Evolutionary conservation across 1,140 invertebrate species (phyloP), one percentile per base, ranked within the genome.

Genomic region (Drosophila carrolli): DNA sequence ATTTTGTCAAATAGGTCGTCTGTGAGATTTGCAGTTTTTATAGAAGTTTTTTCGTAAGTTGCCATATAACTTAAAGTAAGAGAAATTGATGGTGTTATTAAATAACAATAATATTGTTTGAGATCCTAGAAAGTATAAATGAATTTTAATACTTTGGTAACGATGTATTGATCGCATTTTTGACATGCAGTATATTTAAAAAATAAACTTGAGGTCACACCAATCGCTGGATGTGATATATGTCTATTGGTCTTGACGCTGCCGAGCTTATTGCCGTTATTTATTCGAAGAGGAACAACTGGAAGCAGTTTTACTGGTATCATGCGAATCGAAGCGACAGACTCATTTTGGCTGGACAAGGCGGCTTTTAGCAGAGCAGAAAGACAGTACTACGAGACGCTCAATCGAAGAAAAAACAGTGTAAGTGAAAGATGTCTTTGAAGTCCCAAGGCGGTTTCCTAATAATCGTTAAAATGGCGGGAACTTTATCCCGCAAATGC

Each of bases 271-370:
- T 6, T 35, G 27, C 29, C 47, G 27, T 51, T 35, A 53, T 10
- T 48, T 5, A 19, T 53, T 23, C 2, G 5, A 51, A 51, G 43
- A 13, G 3, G 13, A 10, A 35, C 8, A 35, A 16, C 9, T 1
- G 2, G 0, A 16, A 37, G 2, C 14, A 58, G 7, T 38, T 19
- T 16, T 10, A 8, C 9, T 11, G 54, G 32, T 8, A 58, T 5
- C 4, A 86, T 86, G 82, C 35, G 43, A 44, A 63, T 78, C 38
- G 76, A 84, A 67, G 43, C 59, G 0, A 16, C 23, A n/a, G 61
- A 84, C 10, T 53, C 67, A 4, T 84, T 74, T 59, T 86, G 82
- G 83, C 7, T 37, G 51, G 61, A 88, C 4, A 86, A 83, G 27
- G 27, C 59, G 5, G 23, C 11, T 1, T 86, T 55, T 32, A 65